phyloP scores from a whole-genome alignment of 2,797 vertebrate genomes.

The Pipistrellus pipistrellus region DNA sequence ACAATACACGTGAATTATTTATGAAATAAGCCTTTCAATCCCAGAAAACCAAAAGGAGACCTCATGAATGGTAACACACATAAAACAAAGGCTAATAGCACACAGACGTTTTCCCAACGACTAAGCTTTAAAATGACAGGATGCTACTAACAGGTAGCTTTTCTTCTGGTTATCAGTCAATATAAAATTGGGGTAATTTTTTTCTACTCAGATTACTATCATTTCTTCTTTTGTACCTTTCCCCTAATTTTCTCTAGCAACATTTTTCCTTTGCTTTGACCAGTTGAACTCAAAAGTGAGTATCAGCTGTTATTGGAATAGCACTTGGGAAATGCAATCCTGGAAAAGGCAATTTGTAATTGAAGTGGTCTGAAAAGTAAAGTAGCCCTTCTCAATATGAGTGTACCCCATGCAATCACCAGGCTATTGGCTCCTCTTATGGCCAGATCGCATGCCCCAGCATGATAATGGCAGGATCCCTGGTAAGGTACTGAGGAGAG shows the following conservation, averaged over 20 bases:
- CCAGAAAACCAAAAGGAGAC: constrained; percentile 57
- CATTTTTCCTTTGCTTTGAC: constrained; percentile 79
- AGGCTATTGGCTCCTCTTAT: no score
- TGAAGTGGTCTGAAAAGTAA: no score
- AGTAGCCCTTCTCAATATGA: no score
- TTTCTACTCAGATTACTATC: neutral
- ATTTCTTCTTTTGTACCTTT: constrained; percentile 28
- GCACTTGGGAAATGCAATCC: constrained; percentile 78
- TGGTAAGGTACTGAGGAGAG: constrained; percentile 26
- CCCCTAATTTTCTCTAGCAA: constrained; percentile 55
- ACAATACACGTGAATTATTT: constrained; percentile 49
- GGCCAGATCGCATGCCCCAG: no score
- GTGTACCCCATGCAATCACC: no score
- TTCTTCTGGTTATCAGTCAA: neutral
- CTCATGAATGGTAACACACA: neutral
- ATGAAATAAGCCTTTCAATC: constrained; percentile 61
- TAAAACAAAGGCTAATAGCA: neutral
- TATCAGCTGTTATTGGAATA: constrained; percentile 69
- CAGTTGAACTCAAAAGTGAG: constrained; percentile 76
- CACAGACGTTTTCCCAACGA: neutral
- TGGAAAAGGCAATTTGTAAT: constrained; percentile 59
- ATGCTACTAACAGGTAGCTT: neutral
- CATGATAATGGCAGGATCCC: neutral
- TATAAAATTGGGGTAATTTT: constrained; percentile 15
- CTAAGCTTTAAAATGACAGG: neutral